Base-by-base conservation (phyloP, 2,888 invertebrate species). In the Leptopilina myrica region DNA sequence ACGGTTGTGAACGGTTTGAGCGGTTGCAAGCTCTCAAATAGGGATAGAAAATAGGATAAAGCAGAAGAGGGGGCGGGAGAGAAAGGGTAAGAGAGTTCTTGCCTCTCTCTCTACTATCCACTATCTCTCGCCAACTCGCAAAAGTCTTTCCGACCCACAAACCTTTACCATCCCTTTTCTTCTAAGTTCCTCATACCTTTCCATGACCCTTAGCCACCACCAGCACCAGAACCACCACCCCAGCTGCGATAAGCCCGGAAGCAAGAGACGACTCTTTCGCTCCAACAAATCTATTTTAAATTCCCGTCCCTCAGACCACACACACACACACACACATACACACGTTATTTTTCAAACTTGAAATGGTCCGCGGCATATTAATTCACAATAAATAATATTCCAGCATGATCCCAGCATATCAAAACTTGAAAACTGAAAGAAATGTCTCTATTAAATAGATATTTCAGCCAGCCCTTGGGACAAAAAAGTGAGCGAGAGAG, bases 271-370 rank as follows among this genome's bases (percentile, higher is more conserved):
- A 83, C 84, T 82, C 84, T 85, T 84, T 83, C 80, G 82, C 78
- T 53, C 79, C 46, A 78, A 84, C 84, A 87, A 88, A 88, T 89
- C 88, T 88, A 87, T 89, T 89, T 89, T 87, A 87, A 89, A 89
- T 89, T 87, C 84, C 84, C 84, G 75, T 76, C 65, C 64, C 78
- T 76, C 56, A 62, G 20, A 20, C 20, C 78, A 20, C 20, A 20
- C 20, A 20, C 20, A 20, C 20, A 20, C 20, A 20, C 20, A 20
- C 20, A 20, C 20, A 20, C 20, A 20, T 1, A 20, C 20, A 20
- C 1, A 20, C 20, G 56, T 76, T 20, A 20, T 85, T 81, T 84
- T 85, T 86, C 84, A 82, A 20, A 46, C 67, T 77, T 64, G 56
- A 76, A 80, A 78, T 79, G 78, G 67, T 80, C 79, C 80, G 81